These are phyloP conservation scores for Podarcis muralis DNA, from an alignment of 2,113 vertebrate genomes.

Conservation along the genomic window DNA sequence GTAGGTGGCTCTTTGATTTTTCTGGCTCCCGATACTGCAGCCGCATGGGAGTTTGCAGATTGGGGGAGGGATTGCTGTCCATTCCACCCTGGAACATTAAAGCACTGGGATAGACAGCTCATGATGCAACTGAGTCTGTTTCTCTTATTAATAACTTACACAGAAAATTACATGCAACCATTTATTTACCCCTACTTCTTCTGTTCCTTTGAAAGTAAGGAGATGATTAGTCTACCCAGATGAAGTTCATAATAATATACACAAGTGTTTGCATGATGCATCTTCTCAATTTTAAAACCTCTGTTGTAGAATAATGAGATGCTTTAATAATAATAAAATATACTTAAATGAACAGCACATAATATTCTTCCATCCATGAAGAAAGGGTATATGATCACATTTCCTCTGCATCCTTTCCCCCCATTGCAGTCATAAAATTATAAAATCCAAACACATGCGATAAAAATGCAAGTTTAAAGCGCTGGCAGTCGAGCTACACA, in stretches of 20 bases:
- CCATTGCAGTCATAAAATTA: not conserved
- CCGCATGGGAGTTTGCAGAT: conserved; percentile 63
- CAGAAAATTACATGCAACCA: conserved; percentile 32
- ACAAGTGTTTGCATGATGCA: not conserved
- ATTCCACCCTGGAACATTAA: conserved; percentile 39
- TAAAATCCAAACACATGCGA: conserved; percentile 7
- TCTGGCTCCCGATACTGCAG: conserved; percentile 63
- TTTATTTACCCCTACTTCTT: not conserved
- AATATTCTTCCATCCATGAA: not conserved
- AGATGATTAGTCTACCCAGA: conserved; percentile 12
- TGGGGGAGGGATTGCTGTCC: conserved; percentile 34
- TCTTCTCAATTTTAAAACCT: not conserved
- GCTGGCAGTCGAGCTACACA: not conserved
- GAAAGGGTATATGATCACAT: not conserved
- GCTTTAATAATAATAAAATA: not conserved
- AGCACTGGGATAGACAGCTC: conserved; percentile 14
- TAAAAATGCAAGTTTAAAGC: not conserved
- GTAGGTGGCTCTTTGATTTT: conserved; percentile 80
- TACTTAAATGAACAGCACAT: not conserved
- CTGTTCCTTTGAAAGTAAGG: not conserved
- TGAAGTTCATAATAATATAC: conserved; percentile 34
- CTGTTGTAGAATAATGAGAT: conserved; percentile 6
- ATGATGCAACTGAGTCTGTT: not conserved
- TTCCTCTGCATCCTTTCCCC: not conserved
- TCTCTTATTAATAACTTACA: conserved; percentile 44